These are phyloP conservation scores for Stomatorhinus walkeri DNA, from an alignment of 2,797 vertebrate genomes.

Conservation along the genomic window DNA sequence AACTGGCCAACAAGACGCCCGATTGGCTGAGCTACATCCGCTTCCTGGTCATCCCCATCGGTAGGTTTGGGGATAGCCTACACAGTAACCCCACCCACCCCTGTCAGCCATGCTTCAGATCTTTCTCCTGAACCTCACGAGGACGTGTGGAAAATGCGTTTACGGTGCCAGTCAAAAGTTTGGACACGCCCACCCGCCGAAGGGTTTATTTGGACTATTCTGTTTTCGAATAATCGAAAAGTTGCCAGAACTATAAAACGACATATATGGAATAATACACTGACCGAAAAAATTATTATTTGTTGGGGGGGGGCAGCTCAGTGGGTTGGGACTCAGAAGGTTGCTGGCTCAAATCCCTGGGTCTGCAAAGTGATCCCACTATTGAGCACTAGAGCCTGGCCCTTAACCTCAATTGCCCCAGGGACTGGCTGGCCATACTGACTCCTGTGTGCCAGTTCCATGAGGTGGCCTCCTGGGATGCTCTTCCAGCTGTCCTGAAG, in stretches of 20 bases:
- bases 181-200: not conserved
- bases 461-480: not conserved
- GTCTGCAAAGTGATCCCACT: not conserved
- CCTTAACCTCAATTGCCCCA: not conserved
- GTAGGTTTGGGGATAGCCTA: conserved; percentile 38
- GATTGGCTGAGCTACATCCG: conserved; percentile 76
- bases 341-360: not conserved
- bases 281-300: not conserved
- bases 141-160: not conserved
- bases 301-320: not conserved
- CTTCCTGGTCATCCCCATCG: conserved; percentile 70
- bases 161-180: not conserved
- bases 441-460: not conserved
- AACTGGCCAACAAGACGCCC: conserved; percentile 73
- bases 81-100: not conserved
- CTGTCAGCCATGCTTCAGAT: not conserved
- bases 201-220: not conserved
- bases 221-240: not conserved
- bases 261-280: not conserved
- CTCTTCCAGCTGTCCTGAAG: not conserved
- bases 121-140: not conserved
- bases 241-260: not conserved
- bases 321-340: not conserved
- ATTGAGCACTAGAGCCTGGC: not conserved
- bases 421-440: not conserved